Percentiles rank a stretch among this genome's conserved stretches.
Conservation (phyloP, 1,140 invertebrate genomes). For the Drosophila funebris region DNA sequence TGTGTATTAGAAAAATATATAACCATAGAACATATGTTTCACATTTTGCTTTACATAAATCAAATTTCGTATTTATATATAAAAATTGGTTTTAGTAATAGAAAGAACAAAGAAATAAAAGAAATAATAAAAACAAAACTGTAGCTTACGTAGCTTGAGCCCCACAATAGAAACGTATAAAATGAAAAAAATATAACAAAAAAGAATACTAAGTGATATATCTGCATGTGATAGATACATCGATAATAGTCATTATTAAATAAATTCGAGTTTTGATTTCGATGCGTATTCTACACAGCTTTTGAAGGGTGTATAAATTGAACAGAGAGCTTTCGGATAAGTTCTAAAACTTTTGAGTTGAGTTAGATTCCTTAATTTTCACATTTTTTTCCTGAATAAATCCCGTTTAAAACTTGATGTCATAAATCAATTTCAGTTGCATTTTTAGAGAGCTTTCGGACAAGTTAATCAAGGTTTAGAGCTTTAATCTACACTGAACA, state of each 20-base stretch:
- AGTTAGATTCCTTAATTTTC: background rate
- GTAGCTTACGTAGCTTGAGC: conserved; percentile 78
- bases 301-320: conserved; percentile 13
- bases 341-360: background rate
- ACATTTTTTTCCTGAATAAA: conserved; percentile 4
- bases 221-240: conserved; percentile 29
- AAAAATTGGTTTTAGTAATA: conserved; percentile 62
- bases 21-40: conserved; percentile 74
- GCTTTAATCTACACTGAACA: background rate
- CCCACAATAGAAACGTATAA: conserved; percentile 63
- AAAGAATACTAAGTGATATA: conserved; percentile 1
- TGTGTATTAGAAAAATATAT: conserved; percentile 68
- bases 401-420: background rate
- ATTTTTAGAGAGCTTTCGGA: background rate
- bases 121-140: conserved; percentile 48
- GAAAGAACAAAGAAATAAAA: conserved; percentile 47
- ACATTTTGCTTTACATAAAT: conserved; percentile 75
- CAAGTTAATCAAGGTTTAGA: conserved; percentile 6
- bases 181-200: conserved; percentile 28
- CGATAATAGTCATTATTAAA: conserved; percentile 20
- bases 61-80: conserved; percentile 69
- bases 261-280: conserved; percentile 56
- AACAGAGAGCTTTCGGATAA: conserved; percentile 8
- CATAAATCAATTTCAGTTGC: background rate
- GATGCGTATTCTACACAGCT: conserved; percentile 26